These are phyloP conservation scores for Lacerta agilis DNA, from an alignment of 2,797 vertebrate genomes.

Conservation along the genomic window DNA sequence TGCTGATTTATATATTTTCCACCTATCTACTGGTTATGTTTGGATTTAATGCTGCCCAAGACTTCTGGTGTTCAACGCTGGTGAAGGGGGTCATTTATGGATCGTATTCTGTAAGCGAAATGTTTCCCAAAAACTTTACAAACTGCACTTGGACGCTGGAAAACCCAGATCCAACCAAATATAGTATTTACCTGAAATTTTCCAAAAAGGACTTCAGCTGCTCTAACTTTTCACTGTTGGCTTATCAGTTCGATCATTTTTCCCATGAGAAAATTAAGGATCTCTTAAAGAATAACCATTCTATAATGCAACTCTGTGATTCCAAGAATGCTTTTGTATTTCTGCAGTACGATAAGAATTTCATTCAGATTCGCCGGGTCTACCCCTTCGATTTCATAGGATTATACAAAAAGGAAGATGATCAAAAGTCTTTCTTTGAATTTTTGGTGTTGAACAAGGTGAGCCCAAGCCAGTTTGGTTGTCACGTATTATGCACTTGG, in stretches of 20 bases:
- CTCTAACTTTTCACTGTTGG: constrained; percentile 96
- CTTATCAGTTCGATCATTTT: constrained; percentile 99
- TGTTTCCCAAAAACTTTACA: constrained; percentile 99
- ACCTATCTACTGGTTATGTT: constrained; percentile 99
- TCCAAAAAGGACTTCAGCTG: constrained; percentile 99
- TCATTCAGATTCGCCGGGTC: constrained; percentile 94
- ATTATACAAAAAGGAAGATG: constrained; percentile 94
- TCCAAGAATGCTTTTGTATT: constrained; percentile 97
- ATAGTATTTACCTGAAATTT: constrained; percentile 99
- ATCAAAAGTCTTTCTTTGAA: constrained; percentile 96
- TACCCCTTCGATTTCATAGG: constrained; percentile 92
- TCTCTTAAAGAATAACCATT: constrained; percentile 95
- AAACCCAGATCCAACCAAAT: constrained; percentile 99
- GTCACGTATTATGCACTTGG: constrained; percentile 98
- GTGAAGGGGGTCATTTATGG: constrained; percentile 99
- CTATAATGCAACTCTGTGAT: constrained; percentile 97
- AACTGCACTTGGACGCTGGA: constrained; percentile 99
- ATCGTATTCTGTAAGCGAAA: constrained; percentile 99
- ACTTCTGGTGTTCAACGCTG: constrained; percentile 99
- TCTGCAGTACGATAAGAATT: constrained; percentile 99
- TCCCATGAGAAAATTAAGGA: constrained; percentile 99
- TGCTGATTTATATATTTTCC: constrained; percentile 99
- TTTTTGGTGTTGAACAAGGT: constrained; percentile 99
- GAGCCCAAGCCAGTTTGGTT: constrained; percentile 98
- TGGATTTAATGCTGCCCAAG: constrained; percentile 99